phyloP scores from a whole-genome alignment of 2,797 vertebrate species.

The Diceros bicornis region DNA sequence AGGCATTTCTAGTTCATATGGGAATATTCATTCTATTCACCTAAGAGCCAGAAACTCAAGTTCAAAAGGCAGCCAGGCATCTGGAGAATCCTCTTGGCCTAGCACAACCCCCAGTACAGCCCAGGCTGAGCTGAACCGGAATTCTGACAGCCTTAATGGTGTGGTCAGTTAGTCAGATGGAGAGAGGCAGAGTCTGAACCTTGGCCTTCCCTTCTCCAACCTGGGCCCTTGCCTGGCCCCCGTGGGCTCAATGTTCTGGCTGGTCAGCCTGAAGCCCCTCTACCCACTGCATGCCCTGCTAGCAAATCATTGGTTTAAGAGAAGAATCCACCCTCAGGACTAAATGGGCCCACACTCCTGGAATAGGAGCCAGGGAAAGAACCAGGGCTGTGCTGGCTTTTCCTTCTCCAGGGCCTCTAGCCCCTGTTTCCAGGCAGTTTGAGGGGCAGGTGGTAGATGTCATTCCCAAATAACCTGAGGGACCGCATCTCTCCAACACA shows the following conservation, averaged over 20 bases:
- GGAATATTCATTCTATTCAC: constrained; percentile 60
- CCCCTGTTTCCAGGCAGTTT: neutral
- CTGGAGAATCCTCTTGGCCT: constrained; percentile 39
- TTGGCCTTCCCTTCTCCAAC: neutral
- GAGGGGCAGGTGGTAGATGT: neutral
- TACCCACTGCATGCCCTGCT: neutral
- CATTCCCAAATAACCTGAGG: neutral
- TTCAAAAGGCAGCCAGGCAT: constrained; percentile 62
- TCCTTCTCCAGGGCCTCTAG: neutral
- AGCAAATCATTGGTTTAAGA: neutral
- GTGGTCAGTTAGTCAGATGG: neutral
- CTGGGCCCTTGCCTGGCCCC: neutral
- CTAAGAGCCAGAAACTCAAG: constrained; percentile 57
- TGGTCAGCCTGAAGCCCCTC: neutral
- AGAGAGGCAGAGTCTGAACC: neutral
- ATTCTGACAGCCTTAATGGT: neutral
- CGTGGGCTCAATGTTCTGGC: neutral
- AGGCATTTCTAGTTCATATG: constrained; percentile 61
- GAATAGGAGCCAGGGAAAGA: neutral
- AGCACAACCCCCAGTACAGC: neutral
- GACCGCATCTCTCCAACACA: neutral
- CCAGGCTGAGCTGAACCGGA: neutral
- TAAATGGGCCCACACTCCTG: neutral
- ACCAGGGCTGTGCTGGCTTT: neutral
- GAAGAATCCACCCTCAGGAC: neutral